Conservation (phyloP, 2,797 vertebrate species). For the Mormyrops attenuatus region DNA sequence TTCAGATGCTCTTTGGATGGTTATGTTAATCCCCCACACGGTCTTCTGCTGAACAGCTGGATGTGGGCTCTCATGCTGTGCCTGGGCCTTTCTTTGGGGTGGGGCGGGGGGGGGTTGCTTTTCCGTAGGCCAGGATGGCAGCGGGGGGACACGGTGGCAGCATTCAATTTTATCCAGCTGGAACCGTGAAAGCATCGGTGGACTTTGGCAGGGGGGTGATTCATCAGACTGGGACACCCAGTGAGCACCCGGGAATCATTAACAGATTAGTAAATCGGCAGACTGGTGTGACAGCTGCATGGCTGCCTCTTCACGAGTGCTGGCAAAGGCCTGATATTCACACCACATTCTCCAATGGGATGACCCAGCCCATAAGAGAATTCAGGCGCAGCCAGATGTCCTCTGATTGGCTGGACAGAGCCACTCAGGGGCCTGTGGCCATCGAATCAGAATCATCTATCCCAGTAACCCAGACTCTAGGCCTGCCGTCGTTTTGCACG, state of each 20-base stretch:
- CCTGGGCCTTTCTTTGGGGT: background rate
- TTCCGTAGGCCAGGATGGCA: background rate
- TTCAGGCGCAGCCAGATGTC: background rate
- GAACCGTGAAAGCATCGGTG: background rate
- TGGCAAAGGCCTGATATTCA: background rate
- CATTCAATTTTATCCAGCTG: background rate
- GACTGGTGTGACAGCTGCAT: background rate
- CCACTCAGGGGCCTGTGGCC: background rate
- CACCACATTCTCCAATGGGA: background rate
- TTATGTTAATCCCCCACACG: background rate
- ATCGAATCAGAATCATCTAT: background rate
- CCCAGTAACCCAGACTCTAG: background rate
- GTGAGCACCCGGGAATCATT: background rate
- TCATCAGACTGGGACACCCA: background rate
- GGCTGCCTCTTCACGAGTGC: background rate
- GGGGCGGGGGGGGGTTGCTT: background rate
- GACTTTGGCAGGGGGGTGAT: background rate
- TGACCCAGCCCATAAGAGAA: background rate
- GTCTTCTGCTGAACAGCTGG: background rate
- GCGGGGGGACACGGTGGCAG: background rate
- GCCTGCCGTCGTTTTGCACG: background rate
- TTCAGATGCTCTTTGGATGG: background rate
- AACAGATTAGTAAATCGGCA: background rate
- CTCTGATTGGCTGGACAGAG: background rate
- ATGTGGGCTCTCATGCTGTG: background rate